These are phyloP conservation scores for Whitmania pigra DNA, from an alignment of 1,140 invertebrate genomes.

Conservation along the genomic window DNA sequence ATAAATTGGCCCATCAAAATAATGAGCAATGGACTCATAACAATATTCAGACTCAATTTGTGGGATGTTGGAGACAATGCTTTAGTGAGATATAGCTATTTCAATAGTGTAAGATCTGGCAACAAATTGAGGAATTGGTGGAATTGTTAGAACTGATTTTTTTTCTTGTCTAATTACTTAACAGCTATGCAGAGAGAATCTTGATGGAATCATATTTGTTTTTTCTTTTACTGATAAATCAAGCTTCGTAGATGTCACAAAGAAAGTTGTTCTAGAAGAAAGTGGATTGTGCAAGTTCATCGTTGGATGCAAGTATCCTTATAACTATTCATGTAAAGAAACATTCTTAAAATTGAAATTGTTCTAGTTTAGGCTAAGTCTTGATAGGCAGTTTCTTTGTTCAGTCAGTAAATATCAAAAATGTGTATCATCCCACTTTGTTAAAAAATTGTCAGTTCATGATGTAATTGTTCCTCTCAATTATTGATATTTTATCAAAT, in stretches of 20 bases:
- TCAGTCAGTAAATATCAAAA: no score
- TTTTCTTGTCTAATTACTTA: no score
- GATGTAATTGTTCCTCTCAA: no score
- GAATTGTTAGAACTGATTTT: no score
- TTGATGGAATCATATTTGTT: constrained; percentile 5
- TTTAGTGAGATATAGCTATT: neutral
- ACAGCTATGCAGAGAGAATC: constrained; percentile 7
- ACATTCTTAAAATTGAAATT: neutral
- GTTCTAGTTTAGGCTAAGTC: neutral
- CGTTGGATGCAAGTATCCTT: constrained; percentile 4
- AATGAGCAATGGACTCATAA: neutral
- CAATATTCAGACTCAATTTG: constrained; percentile 6
- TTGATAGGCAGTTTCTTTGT: no score
- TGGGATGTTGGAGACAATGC: constrained; percentile 7
- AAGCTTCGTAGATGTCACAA: neutral
- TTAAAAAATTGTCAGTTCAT: no score
- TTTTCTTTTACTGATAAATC: constrained; percentile 10
- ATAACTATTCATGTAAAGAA: neutral
- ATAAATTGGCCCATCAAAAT: constrained; percentile 12
- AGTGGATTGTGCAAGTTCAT: neutral
- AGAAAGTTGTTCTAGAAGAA: neutral
- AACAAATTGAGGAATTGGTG: neutral
- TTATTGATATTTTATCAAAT: no score
- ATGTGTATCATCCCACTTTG: no score
- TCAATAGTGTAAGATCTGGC: neutral